Percentiles rank a stretch among this genome's conserved stretches.
phyloP scores from a whole-genome alignment of 1,140 invertebrate genomes.

The Drosophila ananassae region DNA sequence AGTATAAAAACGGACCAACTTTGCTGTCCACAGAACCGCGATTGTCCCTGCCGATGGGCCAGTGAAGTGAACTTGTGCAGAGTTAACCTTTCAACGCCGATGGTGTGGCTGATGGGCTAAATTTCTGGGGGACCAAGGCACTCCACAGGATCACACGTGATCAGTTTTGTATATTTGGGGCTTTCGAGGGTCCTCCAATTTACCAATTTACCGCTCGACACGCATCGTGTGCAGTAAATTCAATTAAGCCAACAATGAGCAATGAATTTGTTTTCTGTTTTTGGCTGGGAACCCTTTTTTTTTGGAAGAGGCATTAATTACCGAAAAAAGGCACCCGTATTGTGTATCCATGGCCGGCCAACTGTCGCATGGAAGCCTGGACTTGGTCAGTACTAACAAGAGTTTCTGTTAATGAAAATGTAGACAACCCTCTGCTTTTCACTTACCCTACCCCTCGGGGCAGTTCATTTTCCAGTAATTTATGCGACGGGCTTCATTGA shows the following conservation, averaged over 20 bases:
- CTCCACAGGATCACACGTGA: constrained; percentile 48
- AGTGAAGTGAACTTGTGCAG: constrained; percentile 25
- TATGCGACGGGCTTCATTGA: constrained; percentile 69
- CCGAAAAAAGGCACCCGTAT: constrained; percentile 54
- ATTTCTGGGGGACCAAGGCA: constrained; percentile 12
- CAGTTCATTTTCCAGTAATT: constrained; percentile 44
- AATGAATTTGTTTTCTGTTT: constrained; percentile 26
- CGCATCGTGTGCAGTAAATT: constrained; percentile 65
- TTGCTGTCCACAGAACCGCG: constrained; percentile 63
- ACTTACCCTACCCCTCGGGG: constrained; percentile 1
- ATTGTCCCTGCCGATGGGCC: constrained; percentile 18
- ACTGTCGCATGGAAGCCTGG: constrained; percentile 38
- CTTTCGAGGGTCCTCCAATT: constrained; percentile 41
- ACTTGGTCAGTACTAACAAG: constrained; percentile 25
- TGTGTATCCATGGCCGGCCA: constrained; percentile 18
- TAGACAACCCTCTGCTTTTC: constrained; percentile 23
- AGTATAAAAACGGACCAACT: constrained; percentile 14
- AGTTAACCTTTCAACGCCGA: constrained; percentile 73
- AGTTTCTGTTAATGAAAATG: constrained; percentile 66
- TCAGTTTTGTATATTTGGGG: constrained; percentile 33
- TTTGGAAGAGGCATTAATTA: constrained; percentile 47
- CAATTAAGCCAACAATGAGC: constrained; percentile 65
- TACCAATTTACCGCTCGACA: constrained; percentile 54
- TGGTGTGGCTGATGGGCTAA: constrained; percentile 69
- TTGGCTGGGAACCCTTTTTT: constrained; percentile 16